Percentiles rank a stretch among this genome's conserved stretches.
Conservation (phyloP, 2,888 invertebrate species). For the Noctuana brunneofusca region DNA sequence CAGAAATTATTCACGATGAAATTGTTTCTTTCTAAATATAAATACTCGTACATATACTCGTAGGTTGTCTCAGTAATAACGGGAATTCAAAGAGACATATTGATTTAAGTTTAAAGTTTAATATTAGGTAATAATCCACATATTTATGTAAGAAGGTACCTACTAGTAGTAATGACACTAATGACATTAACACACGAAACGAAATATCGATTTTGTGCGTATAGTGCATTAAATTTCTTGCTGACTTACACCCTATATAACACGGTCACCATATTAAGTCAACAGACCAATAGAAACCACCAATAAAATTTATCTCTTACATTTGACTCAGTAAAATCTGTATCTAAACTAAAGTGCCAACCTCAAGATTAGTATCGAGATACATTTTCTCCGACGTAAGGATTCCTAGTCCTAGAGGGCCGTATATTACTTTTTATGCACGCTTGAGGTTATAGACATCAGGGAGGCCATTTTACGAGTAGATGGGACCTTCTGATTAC, state of each 20-base stretch:
- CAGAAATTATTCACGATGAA: not conserved
- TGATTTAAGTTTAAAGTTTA: too few species aligned
- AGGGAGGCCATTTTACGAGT: slow-evolving; percentile 18
- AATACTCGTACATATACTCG: too few species aligned
- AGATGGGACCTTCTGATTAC: slow-evolving; percentile 30
- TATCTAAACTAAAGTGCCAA: slow-evolving; percentile 13
- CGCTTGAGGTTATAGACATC: slow-evolving; percentile 23
- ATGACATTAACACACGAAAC: too few species aligned
- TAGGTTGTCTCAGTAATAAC: too few species aligned
- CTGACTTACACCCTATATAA: too few species aligned
- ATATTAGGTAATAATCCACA: too few species aligned
- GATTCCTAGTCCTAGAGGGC: slow-evolving; percentile 14
- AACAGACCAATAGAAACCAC: not conserved
- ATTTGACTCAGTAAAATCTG: not conserved
- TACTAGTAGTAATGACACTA: too few species aligned
- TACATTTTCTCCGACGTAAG: slow-evolving; percentile 26
- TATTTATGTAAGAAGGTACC: too few species aligned
- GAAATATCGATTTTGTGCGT: too few species aligned
- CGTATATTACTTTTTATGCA: slow-evolving; percentile 33
- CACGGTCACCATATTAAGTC: too few species aligned
- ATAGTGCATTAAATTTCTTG: too few species aligned
- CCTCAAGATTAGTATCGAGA: slow-evolving; percentile 17
- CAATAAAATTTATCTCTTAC: slow-evolving; percentile 1
- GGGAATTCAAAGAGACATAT: too few species aligned
- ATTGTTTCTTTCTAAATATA: slow-evolving; percentile 9